Conservation (phyloP, 2,888 invertebrate genomes). For the Ecdyonurus torrentis region DNA sequence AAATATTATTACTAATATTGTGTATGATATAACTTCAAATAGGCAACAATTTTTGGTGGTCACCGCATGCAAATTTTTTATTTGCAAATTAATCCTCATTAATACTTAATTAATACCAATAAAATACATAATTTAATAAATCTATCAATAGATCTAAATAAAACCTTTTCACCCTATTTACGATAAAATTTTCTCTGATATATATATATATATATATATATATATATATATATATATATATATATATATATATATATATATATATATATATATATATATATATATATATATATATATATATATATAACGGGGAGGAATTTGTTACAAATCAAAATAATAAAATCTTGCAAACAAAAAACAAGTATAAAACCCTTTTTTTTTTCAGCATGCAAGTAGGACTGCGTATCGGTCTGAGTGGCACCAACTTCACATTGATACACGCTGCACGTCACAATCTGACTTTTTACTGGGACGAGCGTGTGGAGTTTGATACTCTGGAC, state of each 20-base stretch:
- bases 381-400: constrained; percentile 3
- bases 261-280: neutral
- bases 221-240: neutral
- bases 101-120: too few relatives aligned
- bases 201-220: neutral
- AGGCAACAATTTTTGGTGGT: too few relatives aligned
- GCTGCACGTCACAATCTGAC: neutral
- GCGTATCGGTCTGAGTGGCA: constrained; percentile 8
- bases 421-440: constrained; percentile 7
- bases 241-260: neutral
- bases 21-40: too few relatives aligned
- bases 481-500: constrained; percentile 1
- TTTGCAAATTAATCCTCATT: too few relatives aligned
- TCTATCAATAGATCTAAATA: too few relatives aligned
- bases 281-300: neutral
- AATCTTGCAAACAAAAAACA: neutral
- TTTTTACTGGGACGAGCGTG: neutral
- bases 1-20: too few relatives aligned
- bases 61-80: too few relatives aligned
- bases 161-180: too few relatives aligned
- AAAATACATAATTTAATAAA: too few relatives aligned
- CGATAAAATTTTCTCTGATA: neutral
- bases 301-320: too few relatives aligned
- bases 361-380: too few relatives aligned
- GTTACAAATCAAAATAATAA: neutral